Evolutionary conservation across 2,888 invertebrate species (phyloP), one percentile per base, ranked within the genome.

Genomic region (Miltochrista miniata): DNA sequence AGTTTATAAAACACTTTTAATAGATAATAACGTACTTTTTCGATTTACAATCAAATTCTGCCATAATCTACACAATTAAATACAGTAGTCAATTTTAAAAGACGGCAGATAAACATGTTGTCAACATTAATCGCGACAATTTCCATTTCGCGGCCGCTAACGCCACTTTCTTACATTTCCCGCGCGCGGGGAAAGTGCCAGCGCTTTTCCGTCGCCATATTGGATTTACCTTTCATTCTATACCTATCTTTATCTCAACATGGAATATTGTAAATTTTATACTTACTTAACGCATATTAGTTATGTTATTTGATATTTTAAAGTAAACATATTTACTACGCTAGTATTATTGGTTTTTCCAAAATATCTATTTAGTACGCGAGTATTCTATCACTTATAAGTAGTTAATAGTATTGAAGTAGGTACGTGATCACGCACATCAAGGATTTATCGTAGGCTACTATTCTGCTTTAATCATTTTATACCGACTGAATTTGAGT

Each of bases 191-290:
- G 90, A 90, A 90, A 87, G 89, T 89, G 83, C 77, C 75, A 76
- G 83, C 88, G 85, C 89, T 91, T 91, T 90, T 90, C 91, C 89
- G 85, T 72, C 87, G 90, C 90, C 90, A 90, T 90, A 79, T 90
- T 89, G 79, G 58, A 72, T 70, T 53, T 68, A 55, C 69, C 70
- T 61, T 57, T 65, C 68, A 68, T 56, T 42, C 64, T 45, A 57
- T 43, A 57, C 48, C 58, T 56, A 59, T 24, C 18, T 24, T 4
- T 67, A 59, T 41, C 60, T 1, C 8, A 44, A 18, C 36, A 39
- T 45, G 24, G 14, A n/a, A 42, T 14, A 13, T 14, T 40, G 9
- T n/a, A 18, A 10, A 15, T 18, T 18, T 15, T 14, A 18, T 11
- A 14, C 15, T 24, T 24, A 24, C 5, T 2, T 24, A 5, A 5